Evolutionary conservation across 2,113 vertebrate genomes (phyloP), one percentile per base, ranked within the genome.

Genomic region (Oncorhynchus mykiss): DNA sequence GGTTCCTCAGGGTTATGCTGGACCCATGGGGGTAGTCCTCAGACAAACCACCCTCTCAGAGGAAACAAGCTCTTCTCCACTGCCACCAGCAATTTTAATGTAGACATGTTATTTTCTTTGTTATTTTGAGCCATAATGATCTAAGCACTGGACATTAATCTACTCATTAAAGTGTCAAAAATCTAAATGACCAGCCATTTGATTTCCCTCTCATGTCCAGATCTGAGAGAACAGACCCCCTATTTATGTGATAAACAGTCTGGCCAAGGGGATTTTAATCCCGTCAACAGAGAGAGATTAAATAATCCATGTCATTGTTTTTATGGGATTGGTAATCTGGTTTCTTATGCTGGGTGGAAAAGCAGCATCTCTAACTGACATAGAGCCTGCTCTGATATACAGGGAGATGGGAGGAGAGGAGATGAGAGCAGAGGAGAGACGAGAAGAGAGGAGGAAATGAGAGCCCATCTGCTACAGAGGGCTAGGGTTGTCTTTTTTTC

Each of bases 241-340:
- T 85, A 89, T 91, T 86, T 88, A 87, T 86, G 82, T 91, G 88
- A 90, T 92, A 88, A 91, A 91, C 89, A 90, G 90, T 90, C 89
- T 49, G 67, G 76, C 87, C 85, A 75, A 86, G 16, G 74, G 84
- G 78, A 88, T 90, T 54, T 16, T 90, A 92, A 91, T 91, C 90
- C 91, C 84, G 90, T 91, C 90, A 92, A 89, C 86, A 88, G 78
- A 80, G 81, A 85, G 72, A 87, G 86, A 88, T 88, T 88, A 80
- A 85, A 86, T 77, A 73, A 80, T 83, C 82, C 5, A 34, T 48
- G 78, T 14, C 13, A 54, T 54, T 54, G 51, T 85, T 85, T 87
- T 91, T 91, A 90, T 91, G 78, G 86, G 88, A 90, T 90, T 86
- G 87, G 81, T 92, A 91, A 91, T 91, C 87, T 87, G 67, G 72